Percentiles rank a stretch among this genome's conserved stretches.
These are phyloP conservation scores for Sebastes vulpes DNA, from an alignment of 2,797 vertebrate genomes.

Conservation along the genomic window DNA sequence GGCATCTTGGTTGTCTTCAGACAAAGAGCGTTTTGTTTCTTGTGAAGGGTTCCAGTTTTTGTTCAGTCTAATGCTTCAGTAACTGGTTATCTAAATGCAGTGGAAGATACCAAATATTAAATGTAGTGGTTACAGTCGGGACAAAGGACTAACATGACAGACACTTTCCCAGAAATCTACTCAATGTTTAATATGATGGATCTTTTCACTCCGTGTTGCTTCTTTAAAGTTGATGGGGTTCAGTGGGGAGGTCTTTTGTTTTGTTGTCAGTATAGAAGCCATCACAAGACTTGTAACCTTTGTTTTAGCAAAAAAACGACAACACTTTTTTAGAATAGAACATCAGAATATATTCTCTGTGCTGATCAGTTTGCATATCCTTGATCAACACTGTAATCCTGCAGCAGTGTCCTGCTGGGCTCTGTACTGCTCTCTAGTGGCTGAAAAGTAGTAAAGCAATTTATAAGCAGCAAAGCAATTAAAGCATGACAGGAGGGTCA, in stretches of 20 bases:
- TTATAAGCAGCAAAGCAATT: constrained; percentile 19
- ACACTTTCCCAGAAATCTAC: not conserved
- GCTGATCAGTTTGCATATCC: constrained; percentile 16
- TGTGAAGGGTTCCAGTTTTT: not conserved
- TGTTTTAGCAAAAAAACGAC: not conserved
- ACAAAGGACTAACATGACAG: not conserved
- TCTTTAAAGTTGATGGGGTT: not conserved
- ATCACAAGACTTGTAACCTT: not conserved
- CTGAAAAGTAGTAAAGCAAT: constrained; percentile 43
- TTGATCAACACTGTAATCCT: constrained; percentile 39
- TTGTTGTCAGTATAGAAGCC: not conserved
- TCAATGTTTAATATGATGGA: constrained; percentile 26
- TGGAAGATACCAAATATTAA: not conserved
- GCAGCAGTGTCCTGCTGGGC: constrained; percentile 70
- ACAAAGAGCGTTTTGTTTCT: constrained; percentile 6
- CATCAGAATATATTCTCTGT: not conserved
- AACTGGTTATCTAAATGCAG: not conserved
- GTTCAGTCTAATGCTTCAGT: not conserved
- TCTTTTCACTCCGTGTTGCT: not conserved
- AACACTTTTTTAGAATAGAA: not conserved
- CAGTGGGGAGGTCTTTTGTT: not conserved
- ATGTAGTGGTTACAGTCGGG: not conserved
- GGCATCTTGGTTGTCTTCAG: constrained; percentile 68
- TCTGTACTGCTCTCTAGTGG: constrained; percentile 85
- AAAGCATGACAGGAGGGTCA: not conserved